Evolutionary conservation across 1,140 invertebrate species (phyloP), one percentile per base, ranked within the genome.

Genomic region (Leguminivora glycinivorella): DNA sequence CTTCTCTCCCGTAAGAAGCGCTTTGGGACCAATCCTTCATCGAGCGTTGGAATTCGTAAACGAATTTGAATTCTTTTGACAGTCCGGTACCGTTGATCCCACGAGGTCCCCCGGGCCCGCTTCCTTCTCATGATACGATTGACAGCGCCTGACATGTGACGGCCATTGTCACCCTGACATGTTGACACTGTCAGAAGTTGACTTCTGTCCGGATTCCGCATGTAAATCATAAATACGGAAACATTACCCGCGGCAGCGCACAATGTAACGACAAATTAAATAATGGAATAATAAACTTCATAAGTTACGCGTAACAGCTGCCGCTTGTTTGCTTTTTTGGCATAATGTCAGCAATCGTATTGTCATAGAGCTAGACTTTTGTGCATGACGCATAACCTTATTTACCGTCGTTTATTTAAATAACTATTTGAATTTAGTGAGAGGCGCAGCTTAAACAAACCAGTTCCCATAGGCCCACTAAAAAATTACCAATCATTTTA

Each of bases 211-310:
- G 85, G 83, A 87, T 89, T 89, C 84, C 85, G 81, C 87, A 87
- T 89, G 88, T 87, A 88, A 81, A 78, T 77, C 67, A 73, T 77
- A 78, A 90, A 91, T 88, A 89, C 85, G 88, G 87, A 89, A 91
- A 90, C 75, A 86, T 85, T 82, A 86, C 76, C 82, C 83, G 82
- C 70, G 74, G 75, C 76, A 72, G 52, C 67, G 67, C 67, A 91
- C 89, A 91, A 91, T 89, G 81, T 75, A 83, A 70, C 80, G 79
- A 91, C 85, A 91, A 88, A 90, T 91, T 90, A 88, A 91, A 91
- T 89, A 91, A 91, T 85, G 81, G 87, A 89, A 87, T 84, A 86
- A 88, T 85, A 87, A 84, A 83, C 78, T 83, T 78, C 26, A 79
- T 75, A 75, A 76, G 73, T 72, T 67, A 60, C 71, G 74, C 58